Base-by-base conservation (phyloP, 2,888 invertebrate genomes). In the Drosophila rellima region DNA sequence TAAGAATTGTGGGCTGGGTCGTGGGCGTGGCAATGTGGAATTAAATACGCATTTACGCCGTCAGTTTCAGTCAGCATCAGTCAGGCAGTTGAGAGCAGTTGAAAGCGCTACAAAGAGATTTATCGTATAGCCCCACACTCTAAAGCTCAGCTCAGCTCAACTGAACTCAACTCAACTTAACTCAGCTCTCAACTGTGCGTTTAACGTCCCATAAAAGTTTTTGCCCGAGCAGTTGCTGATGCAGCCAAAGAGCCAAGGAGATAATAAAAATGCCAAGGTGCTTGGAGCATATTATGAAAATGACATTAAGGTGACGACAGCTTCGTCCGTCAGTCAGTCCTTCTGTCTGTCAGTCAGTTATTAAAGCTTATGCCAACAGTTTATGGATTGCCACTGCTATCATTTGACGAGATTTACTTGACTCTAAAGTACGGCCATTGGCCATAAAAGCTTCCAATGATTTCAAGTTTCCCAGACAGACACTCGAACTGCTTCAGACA, bases 11-110 rank as follows among this genome's bases (percentile, higher is more conserved):
- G 29, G 35, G 37, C 5, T 8, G 33, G 78, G 70, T 70, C 76
- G 65, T 76, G 86, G 80, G 66, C 68, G 20, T 70, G 61, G 55
- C 57, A 70, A 68, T 50, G 71, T 67, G 76, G 84, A 72, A 87
- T 84, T 87, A 88, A 87, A 88, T 87, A 78, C 78, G 68, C 81
- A 84, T 84, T 84, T 88, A 70, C 84, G 70, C 65, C 68, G 84
- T 78, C 84, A 84, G 84, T 74, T 74, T 74, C 72, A 74, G 50
- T 69, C 51, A 52, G 44, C 50, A 59, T 65, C 60, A 51, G 50
- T 33, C 65, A 51, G 37, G 42, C 37, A 52, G 20, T 18, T 35
- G 56, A 65, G 44, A 17, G 8, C 23, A 62, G 55, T 54, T 45
- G 40, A 65, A 44, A 62, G 55, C 51, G 60, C 55, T 56, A 68